Evolutionary conservation across 2,113 vertebrate species (phyloP).

Genomic region (Dipodomys spectabilis): DNA sequence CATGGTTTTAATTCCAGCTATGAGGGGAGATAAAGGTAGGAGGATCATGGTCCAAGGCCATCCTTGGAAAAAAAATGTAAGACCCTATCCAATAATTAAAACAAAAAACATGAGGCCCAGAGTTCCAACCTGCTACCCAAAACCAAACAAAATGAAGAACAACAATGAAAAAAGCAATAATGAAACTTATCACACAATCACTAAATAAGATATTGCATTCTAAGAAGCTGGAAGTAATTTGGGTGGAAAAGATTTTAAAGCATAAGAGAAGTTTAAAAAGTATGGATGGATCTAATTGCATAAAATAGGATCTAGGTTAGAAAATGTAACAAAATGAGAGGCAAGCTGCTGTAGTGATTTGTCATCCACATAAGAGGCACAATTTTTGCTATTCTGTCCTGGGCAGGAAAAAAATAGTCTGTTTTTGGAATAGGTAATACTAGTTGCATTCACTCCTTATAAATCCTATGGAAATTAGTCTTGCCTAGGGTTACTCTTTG

Average conservation of each 20-base stretch:
- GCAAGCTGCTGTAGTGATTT: background rate
- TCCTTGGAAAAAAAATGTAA: too few species aligned
- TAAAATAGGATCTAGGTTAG: background rate
- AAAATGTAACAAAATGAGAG: background rate
- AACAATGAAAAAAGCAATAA: background rate
- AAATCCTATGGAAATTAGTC: background rate
- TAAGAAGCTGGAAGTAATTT: background rate
- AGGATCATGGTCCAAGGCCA: too few species aligned
- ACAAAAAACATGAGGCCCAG: too few species aligned
- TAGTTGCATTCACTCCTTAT: background rate
- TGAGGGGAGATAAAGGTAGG: too few species aligned
- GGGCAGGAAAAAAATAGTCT: background rate
- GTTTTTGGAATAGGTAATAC: background rate
- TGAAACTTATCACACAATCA: background rate
- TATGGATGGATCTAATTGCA: background rate
- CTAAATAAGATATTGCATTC: background rate
- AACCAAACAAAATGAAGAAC: background rate
- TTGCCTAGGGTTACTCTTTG: background rate
- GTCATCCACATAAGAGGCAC: background rate
- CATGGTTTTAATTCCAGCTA: too few species aligned
- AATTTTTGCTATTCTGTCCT: background rate
- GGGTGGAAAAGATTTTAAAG: conserved; percentile 15
- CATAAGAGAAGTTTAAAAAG: background rate
- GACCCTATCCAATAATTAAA: too few species aligned
- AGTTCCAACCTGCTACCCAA: background rate